Evolutionary conservation across 2,797 vertebrate genomes (phyloP).

Genomic region (Gobio occitaniae): DNA sequence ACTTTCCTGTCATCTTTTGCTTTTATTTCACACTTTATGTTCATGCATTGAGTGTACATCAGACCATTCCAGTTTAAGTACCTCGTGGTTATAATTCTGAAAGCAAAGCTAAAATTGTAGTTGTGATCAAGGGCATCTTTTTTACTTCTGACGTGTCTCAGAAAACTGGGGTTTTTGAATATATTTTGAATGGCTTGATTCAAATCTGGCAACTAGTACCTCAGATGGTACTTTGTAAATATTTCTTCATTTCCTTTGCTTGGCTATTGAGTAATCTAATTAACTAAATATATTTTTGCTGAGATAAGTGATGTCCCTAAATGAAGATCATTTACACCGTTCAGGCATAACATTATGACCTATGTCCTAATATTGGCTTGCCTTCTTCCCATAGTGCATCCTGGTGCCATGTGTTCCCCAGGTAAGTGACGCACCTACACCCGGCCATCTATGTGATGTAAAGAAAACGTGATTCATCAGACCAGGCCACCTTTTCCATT

Average conservation of each 20-base stretch:
- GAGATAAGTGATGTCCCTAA: neutral
- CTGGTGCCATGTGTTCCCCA: no score
- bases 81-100: neutral
- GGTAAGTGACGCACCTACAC: no score
- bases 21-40: conserved; percentile 2
- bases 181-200: neutral
- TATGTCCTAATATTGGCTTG: no score
- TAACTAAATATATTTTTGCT: neutral
- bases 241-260: neutral
- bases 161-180: neutral
- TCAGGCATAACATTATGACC: no score
- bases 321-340: neutral
- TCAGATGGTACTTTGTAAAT: neutral
- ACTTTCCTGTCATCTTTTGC: neutral
- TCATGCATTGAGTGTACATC: neutral
- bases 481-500: no score
- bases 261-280: neutral
- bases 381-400: no score
- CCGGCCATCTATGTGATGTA: no score
- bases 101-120: conserved; percentile 4
- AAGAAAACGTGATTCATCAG: no score
- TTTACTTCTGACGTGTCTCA: neutral
- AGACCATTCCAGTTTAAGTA: neutral
- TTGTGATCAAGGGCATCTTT: neutral
- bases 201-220: neutral